Conservation (phyloP, 2,888 invertebrate species). For the Acrocyrtus sp. region DNA sequence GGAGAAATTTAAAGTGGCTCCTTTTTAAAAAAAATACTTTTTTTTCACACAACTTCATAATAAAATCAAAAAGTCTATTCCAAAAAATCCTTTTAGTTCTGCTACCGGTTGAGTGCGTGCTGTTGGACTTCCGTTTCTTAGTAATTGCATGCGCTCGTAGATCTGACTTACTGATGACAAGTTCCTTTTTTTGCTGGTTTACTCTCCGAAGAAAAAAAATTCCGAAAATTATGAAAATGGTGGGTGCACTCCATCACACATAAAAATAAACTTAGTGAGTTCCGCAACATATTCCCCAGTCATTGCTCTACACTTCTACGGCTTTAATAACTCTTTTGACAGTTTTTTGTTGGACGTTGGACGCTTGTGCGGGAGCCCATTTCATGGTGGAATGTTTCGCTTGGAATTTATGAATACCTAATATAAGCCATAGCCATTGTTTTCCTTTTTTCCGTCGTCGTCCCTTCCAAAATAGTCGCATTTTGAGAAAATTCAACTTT, state of each 20-base stretch:
- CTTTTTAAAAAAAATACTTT: not conserved
- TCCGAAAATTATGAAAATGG: not conserved
- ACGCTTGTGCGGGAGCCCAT: too few species aligned
- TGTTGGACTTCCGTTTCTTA: slow-evolving; percentile 48
- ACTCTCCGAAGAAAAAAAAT: not conserved
- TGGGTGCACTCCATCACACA: too few species aligned
- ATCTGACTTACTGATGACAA: slow-evolving; percentile 51
- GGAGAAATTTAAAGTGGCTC: slow-evolving; percentile 4
- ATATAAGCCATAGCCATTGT: slow-evolving; percentile 42
- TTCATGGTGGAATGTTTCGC: slow-evolving; percentile 12
- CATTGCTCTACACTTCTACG: too few species aligned
- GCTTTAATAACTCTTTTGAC: too few species aligned
- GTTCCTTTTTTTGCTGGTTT: slow-evolving; percentile 11
- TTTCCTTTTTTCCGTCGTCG: slow-evolving; percentile 5
- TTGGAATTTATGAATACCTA: slow-evolving; percentile 46
- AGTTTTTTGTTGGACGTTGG: too few species aligned
- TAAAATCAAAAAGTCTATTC: not conserved
- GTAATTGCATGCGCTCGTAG: slow-evolving; percentile 53
- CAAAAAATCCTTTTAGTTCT: too few species aligned
- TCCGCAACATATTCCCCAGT: too few species aligned
- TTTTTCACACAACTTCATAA: not conserved
- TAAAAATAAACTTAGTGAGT: too few species aligned
- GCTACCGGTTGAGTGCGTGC: slow-evolving; percentile 40
- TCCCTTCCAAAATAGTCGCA: too few species aligned
- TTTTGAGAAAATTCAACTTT: slow-evolving; percentile 24